Evolutionary conservation across 1,140 invertebrate genomes (phyloP).

Genomic region (Pseudomyrmex pallidus): DNA sequence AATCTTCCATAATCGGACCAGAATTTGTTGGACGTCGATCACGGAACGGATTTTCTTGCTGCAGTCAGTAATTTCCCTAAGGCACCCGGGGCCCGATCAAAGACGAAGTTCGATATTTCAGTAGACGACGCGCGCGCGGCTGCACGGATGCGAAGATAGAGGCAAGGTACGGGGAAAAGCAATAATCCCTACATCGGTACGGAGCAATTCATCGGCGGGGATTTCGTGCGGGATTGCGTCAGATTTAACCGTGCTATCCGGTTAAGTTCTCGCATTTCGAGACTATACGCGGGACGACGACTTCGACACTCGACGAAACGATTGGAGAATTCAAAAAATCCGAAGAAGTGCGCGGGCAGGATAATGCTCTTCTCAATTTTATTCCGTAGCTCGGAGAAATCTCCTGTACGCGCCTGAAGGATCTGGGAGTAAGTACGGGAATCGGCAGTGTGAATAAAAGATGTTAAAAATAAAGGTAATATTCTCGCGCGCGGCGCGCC

Average conservation of each 20-base stretch:
- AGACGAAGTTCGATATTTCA: slow-evolving; percentile 60
- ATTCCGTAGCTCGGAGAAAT: slow-evolving; percentile 36
- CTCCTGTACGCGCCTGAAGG: slow-evolving; percentile 23
- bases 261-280: slow-evolving; percentile 59
- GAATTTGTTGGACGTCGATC: slow-evolving; percentile 58
- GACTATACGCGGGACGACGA: slow-evolving; percentile 29
- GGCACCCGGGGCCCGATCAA: slow-evolving; percentile 53
- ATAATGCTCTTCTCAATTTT: slow-evolving; percentile 52
- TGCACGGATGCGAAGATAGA: slow-evolving; percentile 34
- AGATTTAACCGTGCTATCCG: slow-evolving; percentile 61
- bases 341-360: background rate
- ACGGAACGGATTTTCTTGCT: slow-evolving; percentile 53
- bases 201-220: slow-evolving; percentile 55
- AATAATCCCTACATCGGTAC: slow-evolving; percentile 60
- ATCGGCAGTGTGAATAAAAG: slow-evolving; percentile 58
- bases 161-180: slow-evolving; percentile 41
- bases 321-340: slow-evolving; percentile 60
- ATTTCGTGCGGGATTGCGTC: slow-evolving; percentile 53
- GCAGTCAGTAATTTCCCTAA: slow-evolving; percentile 61
- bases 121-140: slow-evolving; percentile 31
- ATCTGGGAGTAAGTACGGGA: slow-evolving; percentile 3
- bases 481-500: slow-evolving; percentile 14
- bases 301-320: slow-evolving; percentile 45
- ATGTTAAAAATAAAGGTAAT: slow-evolving; percentile 58
- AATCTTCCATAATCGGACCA: slow-evolving; percentile 48